Conservation (phyloP, 1,140 invertebrate species). For the Achroia grisella region DNA sequence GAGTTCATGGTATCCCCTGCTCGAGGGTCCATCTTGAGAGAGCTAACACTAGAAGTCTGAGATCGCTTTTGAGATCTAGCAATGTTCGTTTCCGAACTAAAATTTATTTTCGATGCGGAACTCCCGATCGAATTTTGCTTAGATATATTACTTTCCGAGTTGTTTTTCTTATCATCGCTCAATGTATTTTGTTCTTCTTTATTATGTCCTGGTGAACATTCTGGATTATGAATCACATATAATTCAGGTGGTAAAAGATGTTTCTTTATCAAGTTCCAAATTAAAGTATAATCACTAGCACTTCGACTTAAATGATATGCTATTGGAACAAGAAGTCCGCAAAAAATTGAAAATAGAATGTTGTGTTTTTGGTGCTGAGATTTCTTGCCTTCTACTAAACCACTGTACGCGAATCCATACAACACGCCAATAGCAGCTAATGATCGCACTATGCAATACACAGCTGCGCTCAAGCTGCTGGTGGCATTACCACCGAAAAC, state of each 20-base stretch:
- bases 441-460: constrained; percentile 90
- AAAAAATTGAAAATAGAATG: constrained; percentile 96
- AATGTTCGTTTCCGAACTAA: constrained; percentile 69
- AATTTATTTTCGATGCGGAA: constrained; percentile 70
- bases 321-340: constrained; percentile 89
- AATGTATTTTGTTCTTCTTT: constrained; percentile 48
- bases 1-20: constrained; percentile 59
- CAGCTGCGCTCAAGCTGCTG: constrained; percentile 88
- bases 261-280: constrained; percentile 90
- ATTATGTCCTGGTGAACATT: constrained; percentile 50
- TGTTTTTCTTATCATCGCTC: constrained; percentile 60
- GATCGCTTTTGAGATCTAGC: constrained; percentile 61
- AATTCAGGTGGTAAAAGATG: constrained; percentile 82
- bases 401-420: constrained; percentile 93
- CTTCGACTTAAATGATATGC: constrained; percentile 95
- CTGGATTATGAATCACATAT: constrained; percentile 67
- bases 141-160: constrained; percentile 71
- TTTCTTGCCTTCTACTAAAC: constrained; percentile 83
- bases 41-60: constrained; percentile 62
- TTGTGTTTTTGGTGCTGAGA: constrained; percentile 83
- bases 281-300: constrained; percentile 91
- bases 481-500: constrained; percentile 97
- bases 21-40: constrained; percentile 74
- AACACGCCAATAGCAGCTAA: constrained; percentile 85
- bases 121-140: constrained; percentile 70